Evolutionary conservation across 2,888 invertebrate genomes (phyloP), one percentile per base, ranked within the genome.

Genomic region (Brachyopa scutellaris): DNA sequence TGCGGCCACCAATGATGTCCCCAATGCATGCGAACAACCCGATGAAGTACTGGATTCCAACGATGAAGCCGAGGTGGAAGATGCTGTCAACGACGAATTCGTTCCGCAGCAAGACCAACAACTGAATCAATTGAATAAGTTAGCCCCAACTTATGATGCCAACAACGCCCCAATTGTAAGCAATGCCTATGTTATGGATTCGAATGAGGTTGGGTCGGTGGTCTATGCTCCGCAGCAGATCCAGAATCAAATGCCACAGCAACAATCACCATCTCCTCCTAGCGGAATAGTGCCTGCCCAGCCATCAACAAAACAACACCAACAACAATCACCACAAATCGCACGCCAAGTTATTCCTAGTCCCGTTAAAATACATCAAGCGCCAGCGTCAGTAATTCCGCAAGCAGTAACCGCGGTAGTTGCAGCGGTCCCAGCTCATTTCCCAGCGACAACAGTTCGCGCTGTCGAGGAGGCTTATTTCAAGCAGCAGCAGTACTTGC

Each of bases 401-500:
- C 87, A 87, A 74, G 77, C 86, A 7, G 87, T 82, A 15, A 15
- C 77, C 26, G 38, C 79, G 15, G 78, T 80, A 26, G 62, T 79
- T 15, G 76, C 84, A 59, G 69, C 84, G 6, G 84, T 84, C 61
- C 45, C 79, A 42, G 59, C 40, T 13, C 88, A 87, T 49, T 91
- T 92, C 11, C 91, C 92, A 15, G 92, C 93, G 6, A 92, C 93
- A 80, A 93, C 93, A 0, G 90, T 93, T 13, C 93, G 93, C 76
- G 93, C 93, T 83, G 93, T 93, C 5, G 93, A 93, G 85, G 93
- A 93, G 86, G 93, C 92, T n/a, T 93, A 93, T 85, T 93, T 93
- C 85, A 91, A 93, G 4, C 87, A 86, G 13, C 92, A 92, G 85
- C 92, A 92, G 85, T 91, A 92, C 5, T 91, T 92, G 62, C 92